These are phyloP conservation scores for Tamias sibiricus DNA, from an alignment of 2,113 vertebrate genomes.

Conservation along the genomic window DNA sequence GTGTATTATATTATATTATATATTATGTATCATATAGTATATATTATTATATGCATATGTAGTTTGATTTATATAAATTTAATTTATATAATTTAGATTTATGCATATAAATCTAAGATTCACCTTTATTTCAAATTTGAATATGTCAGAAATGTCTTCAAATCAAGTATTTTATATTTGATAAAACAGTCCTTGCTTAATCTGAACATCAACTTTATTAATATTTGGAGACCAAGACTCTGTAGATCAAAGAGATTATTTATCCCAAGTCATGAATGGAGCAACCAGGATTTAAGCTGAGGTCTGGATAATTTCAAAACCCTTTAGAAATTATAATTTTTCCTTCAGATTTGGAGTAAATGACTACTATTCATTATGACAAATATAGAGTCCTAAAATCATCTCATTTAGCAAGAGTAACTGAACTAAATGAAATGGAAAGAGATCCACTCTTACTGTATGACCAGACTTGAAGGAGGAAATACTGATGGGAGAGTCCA, in stretches of 20 bases:
- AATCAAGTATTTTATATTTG: background rate
- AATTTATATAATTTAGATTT: too few relatives aligned
- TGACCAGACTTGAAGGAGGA: background rate
- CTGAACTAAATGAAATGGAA: background rate
- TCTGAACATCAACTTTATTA: background rate
- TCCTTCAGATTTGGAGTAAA: background rate
- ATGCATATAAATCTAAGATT: background rate
- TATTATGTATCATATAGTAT: too few relatives aligned
- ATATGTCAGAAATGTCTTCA: background rate
- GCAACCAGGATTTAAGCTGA: background rate
- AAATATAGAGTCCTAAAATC: background rate
- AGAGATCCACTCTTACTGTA: background rate
- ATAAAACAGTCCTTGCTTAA: slow-evolving; percentile 8
- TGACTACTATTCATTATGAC: background rate
- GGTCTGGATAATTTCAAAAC: background rate
- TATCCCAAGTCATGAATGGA: background rate
- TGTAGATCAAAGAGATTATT: background rate
- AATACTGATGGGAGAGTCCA: background rate
- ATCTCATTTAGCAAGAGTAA: background rate
- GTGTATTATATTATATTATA: too few relatives aligned
- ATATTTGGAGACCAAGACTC: background rate
- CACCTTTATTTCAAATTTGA: background rate
- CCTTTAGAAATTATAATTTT: background rate
- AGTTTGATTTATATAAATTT: too few relatives aligned
- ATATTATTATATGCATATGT: too few relatives aligned